A percentile compares a stretch with the other conserved stretches of the same genome.
Conservation (phyloP, 92 coral and sea anemone genomes). For the Palythoa heliodiscus region DNA sequence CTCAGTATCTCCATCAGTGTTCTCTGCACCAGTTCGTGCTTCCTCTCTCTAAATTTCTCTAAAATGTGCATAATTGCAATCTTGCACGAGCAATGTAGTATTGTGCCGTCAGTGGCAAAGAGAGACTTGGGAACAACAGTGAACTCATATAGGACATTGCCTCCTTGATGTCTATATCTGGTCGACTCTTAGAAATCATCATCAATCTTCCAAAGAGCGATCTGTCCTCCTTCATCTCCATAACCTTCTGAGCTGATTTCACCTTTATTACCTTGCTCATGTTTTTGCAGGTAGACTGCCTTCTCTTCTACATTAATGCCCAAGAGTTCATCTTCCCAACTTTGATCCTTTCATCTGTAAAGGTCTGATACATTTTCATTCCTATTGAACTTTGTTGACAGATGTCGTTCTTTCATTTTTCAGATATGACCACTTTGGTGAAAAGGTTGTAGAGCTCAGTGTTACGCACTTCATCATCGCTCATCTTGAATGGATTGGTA, state of each 20-base stretch:
- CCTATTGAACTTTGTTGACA: neutral
- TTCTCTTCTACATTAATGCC: conserved; percentile 60
- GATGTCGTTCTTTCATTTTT: neutral
- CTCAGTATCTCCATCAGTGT: neutral
- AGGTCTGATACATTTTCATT: neutral
- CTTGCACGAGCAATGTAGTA: conserved; percentile 60
- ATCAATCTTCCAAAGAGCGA: conserved; percentile 39
- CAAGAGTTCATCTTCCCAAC: conserved; percentile 9
- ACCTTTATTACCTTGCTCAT: conserved; percentile 54
- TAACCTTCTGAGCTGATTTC: conserved; percentile 27
- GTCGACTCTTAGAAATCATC: conserved; percentile 61
- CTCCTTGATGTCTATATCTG: conserved; percentile 36
- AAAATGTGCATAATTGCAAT: conserved; percentile 51
- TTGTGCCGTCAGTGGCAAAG: conserved; percentile 61
- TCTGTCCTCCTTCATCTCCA: conserved; percentile 55
- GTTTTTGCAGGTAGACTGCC: conserved; percentile 56
- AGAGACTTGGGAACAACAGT: conserved; percentile 56
- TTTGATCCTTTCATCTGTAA: conserved; percentile 11
- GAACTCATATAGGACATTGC: conserved; percentile 54
- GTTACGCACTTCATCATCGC: neutral
- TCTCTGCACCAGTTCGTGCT: neutral
- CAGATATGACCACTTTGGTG: neutral
- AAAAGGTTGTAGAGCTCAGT: conserved; percentile 4
- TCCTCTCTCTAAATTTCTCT: conserved; percentile 17
- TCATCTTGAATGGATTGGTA: neutral